Base-by-base conservation (phyloP, 2,113 vertebrate species). In the Embiotoca jacksoni region DNA sequence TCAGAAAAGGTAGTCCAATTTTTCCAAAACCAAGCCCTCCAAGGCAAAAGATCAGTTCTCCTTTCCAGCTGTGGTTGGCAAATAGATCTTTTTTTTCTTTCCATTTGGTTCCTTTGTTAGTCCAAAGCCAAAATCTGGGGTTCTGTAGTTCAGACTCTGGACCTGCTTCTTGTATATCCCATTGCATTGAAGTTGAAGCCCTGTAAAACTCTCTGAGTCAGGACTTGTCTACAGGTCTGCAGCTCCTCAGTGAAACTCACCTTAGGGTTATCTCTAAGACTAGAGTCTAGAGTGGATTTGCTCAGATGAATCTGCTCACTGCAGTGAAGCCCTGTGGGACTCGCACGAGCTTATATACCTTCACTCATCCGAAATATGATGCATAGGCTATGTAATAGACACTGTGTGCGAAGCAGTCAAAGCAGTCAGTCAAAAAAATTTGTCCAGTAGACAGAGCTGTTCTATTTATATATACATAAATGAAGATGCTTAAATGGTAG, bases 401-500 rank as follows among this genome's bases (percentile, higher is more conserved):
- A 95, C 95, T 93, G 81, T 84, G 83, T 81, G 90, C 90, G 74
- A 90, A 90, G 91, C 82, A 84, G 89, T 89, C 69, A 64, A 83
- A 78, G 89, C 83, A 84, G 88, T 80, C 80, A 75, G 88, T 86
- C 81, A 74, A 92, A 92, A 94, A 95, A 95, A 94, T 93, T 78
- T 94, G 93, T 94, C 93, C 91, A 94, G 92, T 92, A 93, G 94
- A 93, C 94, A 95, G 93, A 83, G 91, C 91, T 44, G 91, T 87
- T 94, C 94, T 95, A 95, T 95, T 94, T 94, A 91, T 95, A 93
- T 79, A 79, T 88, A 83, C 94, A 95, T 94, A 95, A 95, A 95
- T 93, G 93, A 95, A 94, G 94, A 94, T 93, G 94, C 94, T 92
- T 94, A 94, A 95, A 95, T 94, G 93, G 95, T 92, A 93, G 89